These are phyloP conservation scores for Schrankia costaestrigalis DNA, from an alignment of 2,888 invertebrate genomes.

Conservation along the genomic window DNA sequence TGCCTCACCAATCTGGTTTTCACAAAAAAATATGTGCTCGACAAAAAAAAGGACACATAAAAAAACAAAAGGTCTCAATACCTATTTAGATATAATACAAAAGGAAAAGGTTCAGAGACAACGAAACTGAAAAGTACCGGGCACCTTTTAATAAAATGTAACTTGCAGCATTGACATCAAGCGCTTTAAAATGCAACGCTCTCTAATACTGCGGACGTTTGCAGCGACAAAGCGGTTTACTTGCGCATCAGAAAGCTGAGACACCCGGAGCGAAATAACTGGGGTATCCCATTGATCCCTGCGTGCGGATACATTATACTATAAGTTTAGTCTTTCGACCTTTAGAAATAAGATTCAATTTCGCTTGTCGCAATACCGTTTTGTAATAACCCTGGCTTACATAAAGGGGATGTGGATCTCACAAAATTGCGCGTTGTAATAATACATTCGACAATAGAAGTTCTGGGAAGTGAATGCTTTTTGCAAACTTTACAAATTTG, in stretches of 20 bases:
- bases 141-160: constrained; percentile 49
- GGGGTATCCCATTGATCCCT: constrained; percentile 68
- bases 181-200: constrained; percentile 43
- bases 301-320: constrained; percentile 23
- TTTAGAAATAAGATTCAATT: constrained; percentile 17
- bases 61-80: constrained; percentile 59
- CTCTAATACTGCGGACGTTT: constrained; percentile 7
- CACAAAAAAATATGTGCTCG: constrained; percentile 53
- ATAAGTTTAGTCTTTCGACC: constrained; percentile 22
- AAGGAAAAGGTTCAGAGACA: constrained; percentile 55
- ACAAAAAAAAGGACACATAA: constrained; percentile 34
- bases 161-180: constrained; percentile 37
- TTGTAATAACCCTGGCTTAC: constrained; percentile 68
- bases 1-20: constrained; percentile 48
- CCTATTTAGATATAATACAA: constrained; percentile 49
- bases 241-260: constrained; percentile 45
- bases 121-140: constrained; percentile 60
- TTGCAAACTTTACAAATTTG: constrained; percentile 71
- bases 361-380: constrained; percentile 20
- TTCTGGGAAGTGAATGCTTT: constrained; percentile 67
- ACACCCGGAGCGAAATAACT: constrained; percentile 65
- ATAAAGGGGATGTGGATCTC: constrained; percentile 73
- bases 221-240: constrained; percentile 47
- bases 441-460: constrained; percentile 66
- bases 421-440: constrained; percentile 73